Evolutionary conservation across 2,113 vertebrate species (phyloP), one percentile per base, ranked within the genome.

Genomic region (Passer montanus): DNA sequence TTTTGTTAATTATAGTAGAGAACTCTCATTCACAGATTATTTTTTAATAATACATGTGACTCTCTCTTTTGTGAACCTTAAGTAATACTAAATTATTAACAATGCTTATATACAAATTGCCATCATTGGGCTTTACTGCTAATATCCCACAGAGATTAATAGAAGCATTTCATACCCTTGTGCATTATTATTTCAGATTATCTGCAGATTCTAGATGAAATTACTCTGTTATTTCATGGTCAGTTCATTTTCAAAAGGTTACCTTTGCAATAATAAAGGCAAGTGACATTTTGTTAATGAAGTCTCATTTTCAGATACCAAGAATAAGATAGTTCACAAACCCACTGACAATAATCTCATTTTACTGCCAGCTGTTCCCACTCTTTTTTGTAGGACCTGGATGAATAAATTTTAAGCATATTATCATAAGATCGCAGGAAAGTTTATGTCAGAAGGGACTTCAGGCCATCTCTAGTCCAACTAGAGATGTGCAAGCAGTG

Each of bases 261-360:
- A 90, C 20, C 21, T 80, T 73, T 49, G 53, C n/a, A 84, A 44
- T 83, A 88, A 67, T 88, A 80, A 87, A 92, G 56, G 64, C 47
- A 74, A 89, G 77, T 82, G 74, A 91, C 89, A 84, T 94, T 96
- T 95, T 89, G 39, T 60, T 92, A 95, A 94, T 56, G 64, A 92
- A 90, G 60, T 41, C 47, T 67, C 79, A 56, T 87, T 84, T 91
- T 82, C 86, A 87, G 53, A 77, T 44, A 68, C 63, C 15, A 31
- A 60, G 53, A 84, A 79, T 68, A 70, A 21, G 62, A 28, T 41
- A 75, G 77, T 37, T 95, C 84, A 70, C 39, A 81, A 93, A 84
- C 33, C 64, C 52, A 68, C 47, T 63, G 76, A 81, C 43, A 74
- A 70, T 58, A 90, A 90, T 70, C 69, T 91, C 39, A 44, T 95